Conservation (phyloP, 2,113 vertebrate species). For the Condylura cristata region DNA sequence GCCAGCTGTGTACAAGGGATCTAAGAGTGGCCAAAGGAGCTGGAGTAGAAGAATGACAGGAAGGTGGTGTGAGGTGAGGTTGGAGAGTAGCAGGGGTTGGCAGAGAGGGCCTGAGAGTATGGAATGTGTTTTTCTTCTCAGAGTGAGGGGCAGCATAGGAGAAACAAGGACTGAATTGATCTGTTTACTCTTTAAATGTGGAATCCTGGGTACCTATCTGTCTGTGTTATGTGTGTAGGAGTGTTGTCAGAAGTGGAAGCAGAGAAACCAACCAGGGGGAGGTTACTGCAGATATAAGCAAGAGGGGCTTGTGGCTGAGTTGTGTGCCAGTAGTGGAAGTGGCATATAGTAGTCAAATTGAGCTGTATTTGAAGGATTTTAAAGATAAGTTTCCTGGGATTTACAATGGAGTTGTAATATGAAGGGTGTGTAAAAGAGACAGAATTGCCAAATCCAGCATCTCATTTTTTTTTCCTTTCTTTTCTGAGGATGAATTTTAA, state of each 20-base stretch:
- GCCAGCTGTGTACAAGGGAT: no score
- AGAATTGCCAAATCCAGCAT: background rate
- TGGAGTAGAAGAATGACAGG: background rate
- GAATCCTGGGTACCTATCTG: background rate
- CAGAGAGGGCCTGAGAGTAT: background rate
- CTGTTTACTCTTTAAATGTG: background rate
- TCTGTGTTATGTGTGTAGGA: no score
- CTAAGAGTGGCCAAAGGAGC: background rate
- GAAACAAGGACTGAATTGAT: background rate
- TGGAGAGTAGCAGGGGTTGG: no score
- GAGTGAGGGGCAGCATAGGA: background rate
- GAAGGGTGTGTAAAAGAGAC: background rate
- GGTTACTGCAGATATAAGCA: background rate
- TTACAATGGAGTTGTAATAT: background rate
- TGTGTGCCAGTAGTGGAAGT: fast-evolving
- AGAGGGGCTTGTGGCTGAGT: background rate
- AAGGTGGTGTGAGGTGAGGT: background rate
- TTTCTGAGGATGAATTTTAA: background rate
- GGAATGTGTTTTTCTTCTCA: background rate
- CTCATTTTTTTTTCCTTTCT: background rate
- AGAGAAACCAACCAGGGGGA: no score
- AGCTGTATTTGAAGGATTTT: background rate
- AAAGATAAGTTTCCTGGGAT: background rate
- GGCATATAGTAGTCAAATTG: background rate
- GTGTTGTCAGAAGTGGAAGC: background rate